These are phyloP conservation scores for Magallana gigas DNA, from an alignment of 1,140 invertebrate species.

Conservation along the genomic window DNA sequence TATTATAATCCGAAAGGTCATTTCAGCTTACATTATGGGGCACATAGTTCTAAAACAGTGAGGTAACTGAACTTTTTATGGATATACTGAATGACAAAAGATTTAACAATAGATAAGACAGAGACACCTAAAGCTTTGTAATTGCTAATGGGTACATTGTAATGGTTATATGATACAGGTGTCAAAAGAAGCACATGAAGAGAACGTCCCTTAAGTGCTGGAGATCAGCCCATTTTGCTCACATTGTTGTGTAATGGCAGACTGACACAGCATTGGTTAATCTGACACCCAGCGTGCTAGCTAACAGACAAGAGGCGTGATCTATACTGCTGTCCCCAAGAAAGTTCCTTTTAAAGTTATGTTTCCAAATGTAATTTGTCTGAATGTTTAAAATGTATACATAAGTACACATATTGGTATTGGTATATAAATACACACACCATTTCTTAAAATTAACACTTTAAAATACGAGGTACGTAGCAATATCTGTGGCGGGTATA, in stretches of 20 bases:
- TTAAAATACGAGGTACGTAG: not conserved
- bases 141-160: not conserved
- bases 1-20: not conserved
- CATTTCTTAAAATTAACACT: not conserved
- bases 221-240: not conserved
- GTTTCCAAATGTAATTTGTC: not conserved
- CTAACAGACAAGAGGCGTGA: not conserved
- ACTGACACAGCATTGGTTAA: not conserved
- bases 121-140: not conserved
- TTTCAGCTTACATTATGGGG: not conserved
- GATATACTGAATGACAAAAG: not conserved
- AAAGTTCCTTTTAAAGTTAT: conserved; percentile 14
- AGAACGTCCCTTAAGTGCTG: not conserved
- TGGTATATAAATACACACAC: not conserved
- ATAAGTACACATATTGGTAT: not conserved
- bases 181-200: not conserved
- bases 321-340: not conserved
- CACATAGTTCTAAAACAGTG: not conserved
- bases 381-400: not conserved
- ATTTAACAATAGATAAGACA: not conserved
- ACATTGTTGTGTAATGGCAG: not conserved
- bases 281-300: not conserved
- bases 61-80: conserved; percentile 2
- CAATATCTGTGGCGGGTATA: not conserved
- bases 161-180: not conserved